Evolutionary conservation across 2,113 vertebrate genomes (phyloP).

Genomic region (Brevimyrus niger): DNA sequence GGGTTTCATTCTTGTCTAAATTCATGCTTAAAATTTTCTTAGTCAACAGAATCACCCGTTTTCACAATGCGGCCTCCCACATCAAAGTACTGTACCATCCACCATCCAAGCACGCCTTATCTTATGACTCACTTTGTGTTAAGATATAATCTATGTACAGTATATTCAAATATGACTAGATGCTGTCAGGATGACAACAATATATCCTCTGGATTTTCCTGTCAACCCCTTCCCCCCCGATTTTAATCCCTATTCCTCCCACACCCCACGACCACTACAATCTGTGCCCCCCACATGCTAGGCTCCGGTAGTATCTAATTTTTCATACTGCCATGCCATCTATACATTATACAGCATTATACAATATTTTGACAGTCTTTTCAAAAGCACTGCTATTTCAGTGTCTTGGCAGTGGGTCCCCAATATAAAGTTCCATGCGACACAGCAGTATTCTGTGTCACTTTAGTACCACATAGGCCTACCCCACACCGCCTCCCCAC

Average conservation of each 20-base stretch:
- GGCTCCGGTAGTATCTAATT: not conserved
- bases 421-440: not conserved
- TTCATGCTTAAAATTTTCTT: not conserved
- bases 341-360: not conserved
- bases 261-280: not conserved
- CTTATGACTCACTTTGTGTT: not conserved
- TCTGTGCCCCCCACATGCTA: not conserved
- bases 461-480: not conserved
- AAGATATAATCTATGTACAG: not conserved
- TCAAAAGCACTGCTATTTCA: not conserved
- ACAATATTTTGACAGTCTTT: not conserved
- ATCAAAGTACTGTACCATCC: not conserved
- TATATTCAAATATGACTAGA: not conserved
- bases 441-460: not conserved
- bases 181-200: not conserved
- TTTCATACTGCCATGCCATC: not conserved
- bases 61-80: not conserved
- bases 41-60: not conserved
- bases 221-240: not conserved
- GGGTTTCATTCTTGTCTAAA: not conserved
- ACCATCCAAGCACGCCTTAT: not conserved
- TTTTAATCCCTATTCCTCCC: not conserved
- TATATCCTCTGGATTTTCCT: not conserved
- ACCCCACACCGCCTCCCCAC: not conserved
- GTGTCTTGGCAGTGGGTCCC: not conserved